These are phyloP conservation scores for Rotaria socialis DNA, from an alignment of 2,888 invertebrate genomes.

Conservation along the genomic window DNA sequence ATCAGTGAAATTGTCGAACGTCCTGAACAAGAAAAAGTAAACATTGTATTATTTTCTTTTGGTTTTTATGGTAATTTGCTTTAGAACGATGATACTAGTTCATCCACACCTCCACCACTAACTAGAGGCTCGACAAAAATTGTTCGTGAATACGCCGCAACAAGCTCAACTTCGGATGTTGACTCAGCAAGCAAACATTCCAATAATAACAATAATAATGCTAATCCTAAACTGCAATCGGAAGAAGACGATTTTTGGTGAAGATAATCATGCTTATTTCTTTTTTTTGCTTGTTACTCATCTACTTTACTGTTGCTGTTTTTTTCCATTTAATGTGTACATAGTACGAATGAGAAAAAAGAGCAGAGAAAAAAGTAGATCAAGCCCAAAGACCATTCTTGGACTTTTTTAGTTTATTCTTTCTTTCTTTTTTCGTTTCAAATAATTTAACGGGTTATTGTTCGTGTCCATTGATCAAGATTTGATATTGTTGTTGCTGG, in stretches of 20 bases:
- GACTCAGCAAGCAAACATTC: constrained; percentile 4
- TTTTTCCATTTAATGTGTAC: not conserved
- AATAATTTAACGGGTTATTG: not conserved
- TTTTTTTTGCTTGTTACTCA: not conserved
- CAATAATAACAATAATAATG: not conserved
- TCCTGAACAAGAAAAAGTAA: constrained; percentile 11
- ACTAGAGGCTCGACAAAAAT: not conserved
- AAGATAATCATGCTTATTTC: not conserved
- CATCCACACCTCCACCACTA: not conserved
- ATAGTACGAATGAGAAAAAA: not conserved
- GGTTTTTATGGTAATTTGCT: too few species aligned
- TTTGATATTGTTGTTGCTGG: constrained; percentile 27
- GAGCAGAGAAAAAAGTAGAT: not conserved
- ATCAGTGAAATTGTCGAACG: not conserved
- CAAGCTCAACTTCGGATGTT: not conserved
- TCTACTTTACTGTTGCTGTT: not conserved
- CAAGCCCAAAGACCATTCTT: not conserved
- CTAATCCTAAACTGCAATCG: not conserved
- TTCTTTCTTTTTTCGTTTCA: not conserved
- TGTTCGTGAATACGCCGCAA: not conserved
- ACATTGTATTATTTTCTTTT: not conserved
- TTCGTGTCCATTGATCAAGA: constrained; percentile 32
- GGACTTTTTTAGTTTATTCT: not conserved
- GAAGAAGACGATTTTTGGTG: constrained; percentile 19
- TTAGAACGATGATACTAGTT: not conserved